Conservation (phyloP, 2,797 vertebrate species). For the Pteropus rufus region DNA sequence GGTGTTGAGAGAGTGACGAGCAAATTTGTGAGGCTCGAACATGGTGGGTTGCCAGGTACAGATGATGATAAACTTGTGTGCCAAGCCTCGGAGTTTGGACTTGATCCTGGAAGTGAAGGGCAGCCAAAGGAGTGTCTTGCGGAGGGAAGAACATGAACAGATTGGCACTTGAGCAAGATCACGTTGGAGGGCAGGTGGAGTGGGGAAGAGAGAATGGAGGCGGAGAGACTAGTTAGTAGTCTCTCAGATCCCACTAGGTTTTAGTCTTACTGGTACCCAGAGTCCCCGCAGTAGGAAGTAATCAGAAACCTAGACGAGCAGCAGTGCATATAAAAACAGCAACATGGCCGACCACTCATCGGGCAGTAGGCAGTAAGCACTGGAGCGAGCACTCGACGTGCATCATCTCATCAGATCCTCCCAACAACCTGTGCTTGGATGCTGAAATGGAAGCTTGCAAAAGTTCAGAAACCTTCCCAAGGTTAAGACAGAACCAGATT, state of each 20-base stretch:
- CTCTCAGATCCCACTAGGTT: neutral
- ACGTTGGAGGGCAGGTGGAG: neutral
- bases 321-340: neutral
- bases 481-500: neutral
- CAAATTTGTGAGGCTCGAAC: neutral
- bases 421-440: neutral
- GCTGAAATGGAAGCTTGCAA: neutral
- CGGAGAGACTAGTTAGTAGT: neutral
- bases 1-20: neutral
- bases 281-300: neutral
- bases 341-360: neutral
- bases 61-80: neutral
- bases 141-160: neutral
- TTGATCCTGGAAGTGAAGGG: neutral
- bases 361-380: neutral
- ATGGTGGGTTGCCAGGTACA: neutral
- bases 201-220: neutral
- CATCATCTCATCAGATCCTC: neutral
- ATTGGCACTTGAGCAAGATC: neutral
- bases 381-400: fast-evolving
- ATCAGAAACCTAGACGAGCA: neutral
- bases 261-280: neutral
- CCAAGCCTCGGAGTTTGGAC: neutral
- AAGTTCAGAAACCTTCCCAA: neutral
- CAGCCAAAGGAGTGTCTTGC: neutral